Conservation (phyloP, 2,888 invertebrate genomes). For the Axea sp. region DNA sequence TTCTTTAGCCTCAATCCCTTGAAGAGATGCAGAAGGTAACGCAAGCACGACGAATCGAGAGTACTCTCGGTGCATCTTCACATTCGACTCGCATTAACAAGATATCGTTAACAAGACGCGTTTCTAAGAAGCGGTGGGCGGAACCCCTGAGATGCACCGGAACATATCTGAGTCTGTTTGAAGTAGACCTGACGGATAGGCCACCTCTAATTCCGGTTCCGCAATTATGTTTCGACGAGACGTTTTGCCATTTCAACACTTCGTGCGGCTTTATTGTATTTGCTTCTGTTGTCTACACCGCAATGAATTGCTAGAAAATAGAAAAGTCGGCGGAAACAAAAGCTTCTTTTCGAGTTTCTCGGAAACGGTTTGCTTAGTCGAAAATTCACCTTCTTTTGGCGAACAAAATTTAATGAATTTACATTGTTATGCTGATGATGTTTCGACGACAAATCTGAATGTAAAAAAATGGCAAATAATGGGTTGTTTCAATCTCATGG, state of each 20-base stretch:
- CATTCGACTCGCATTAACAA: conserved; percentile 9
- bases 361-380: conserved; percentile 28
- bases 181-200: conserved; percentile 20
- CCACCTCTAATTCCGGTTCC: conserved; percentile 51
- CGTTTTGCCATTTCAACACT: conserved; percentile 45
- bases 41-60: conserved; percentile 10
- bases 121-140: conserved; percentile 37
- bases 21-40: conserved; percentile 4
- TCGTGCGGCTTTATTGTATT: conserved; percentile 29
- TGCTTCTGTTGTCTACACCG: conserved; percentile 44
- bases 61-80: conserved; percentile 10
- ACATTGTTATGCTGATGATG: conserved; percentile 49
- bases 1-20: too few relatives aligned
- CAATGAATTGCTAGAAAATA: conserved; percentile 54
- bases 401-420: conserved; percentile 37
- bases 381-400: conserved; percentile 6
- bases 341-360: conserved; percentile 18
- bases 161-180: conserved; percentile 34
- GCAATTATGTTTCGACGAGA: conserved; percentile 47
- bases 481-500: too few relatives aligned
- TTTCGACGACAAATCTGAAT: conserved; percentile 36
- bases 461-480: conserved; percentile 14
- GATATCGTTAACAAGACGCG: conserved; percentile 19
- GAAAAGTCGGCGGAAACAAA: conserved; percentile 49
- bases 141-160: conserved; percentile 24